phyloP scores from a whole-genome alignment of 2,113 vertebrate genomes.

The Paraplagusia blochii region DNA sequence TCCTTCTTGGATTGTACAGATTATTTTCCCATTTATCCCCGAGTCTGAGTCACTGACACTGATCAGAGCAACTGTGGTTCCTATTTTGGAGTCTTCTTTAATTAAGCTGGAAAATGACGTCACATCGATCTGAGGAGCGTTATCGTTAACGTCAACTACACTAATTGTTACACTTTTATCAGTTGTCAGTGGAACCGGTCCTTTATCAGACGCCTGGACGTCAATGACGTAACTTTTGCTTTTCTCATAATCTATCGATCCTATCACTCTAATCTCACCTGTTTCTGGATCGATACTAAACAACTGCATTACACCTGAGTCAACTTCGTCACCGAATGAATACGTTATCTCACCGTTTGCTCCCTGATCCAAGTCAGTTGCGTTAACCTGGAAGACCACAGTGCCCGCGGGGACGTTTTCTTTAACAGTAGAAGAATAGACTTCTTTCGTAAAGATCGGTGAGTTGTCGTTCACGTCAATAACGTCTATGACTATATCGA shows the following conservation, averaged over 20 bases:
- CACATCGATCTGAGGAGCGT: conserved; percentile 81
- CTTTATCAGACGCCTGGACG: conserved; percentile 55
- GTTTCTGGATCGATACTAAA: conserved; percentile 49
- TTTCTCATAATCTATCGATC: conserved; percentile 52
- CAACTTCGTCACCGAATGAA: conserved; percentile 42
- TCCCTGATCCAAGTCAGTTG: conserved; percentile 58
- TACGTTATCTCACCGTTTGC: conserved; percentile 52
- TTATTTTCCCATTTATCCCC: conserved; percentile 53
- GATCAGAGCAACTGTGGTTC: conserved; percentile 54
- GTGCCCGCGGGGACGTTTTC: conserved; percentile 43
- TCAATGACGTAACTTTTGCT: conserved; percentile 39
- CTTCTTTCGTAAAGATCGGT: conserved; percentile 52
- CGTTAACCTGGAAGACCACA: conserved; percentile 44
- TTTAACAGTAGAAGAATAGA: conserved; percentile 34
- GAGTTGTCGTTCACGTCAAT: conserved; percentile 69
- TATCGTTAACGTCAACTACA: conserved; percentile 65
- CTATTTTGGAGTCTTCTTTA: conserved; percentile 44
- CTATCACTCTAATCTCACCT: conserved; percentile 52
- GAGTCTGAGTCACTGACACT: conserved; percentile 58
- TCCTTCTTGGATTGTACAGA: conserved; percentile 35
- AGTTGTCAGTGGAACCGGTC: neutral
- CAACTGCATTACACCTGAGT: conserved; percentile 36
- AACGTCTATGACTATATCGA: conserved; percentile 56
- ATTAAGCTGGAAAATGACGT: conserved; percentile 83
- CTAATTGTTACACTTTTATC: conserved; percentile 47